These are phyloP conservation scores for Julus scanicus DNA, from an alignment of 2,888 invertebrate genomes.

Conservation along the genomic window DNA sequence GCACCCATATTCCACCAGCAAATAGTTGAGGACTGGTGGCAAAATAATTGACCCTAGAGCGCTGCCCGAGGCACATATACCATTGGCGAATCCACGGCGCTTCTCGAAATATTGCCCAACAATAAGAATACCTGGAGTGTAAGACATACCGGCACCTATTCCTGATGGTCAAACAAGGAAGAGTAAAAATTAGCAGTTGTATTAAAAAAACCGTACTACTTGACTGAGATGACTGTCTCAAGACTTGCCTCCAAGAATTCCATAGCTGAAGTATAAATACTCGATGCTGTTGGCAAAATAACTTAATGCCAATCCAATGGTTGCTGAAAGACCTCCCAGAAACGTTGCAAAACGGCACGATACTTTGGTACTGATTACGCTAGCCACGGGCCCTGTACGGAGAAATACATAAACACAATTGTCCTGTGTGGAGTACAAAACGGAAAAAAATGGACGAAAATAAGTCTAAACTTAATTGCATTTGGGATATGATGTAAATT, in stretches of 20 bases:
- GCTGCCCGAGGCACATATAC: conserved; percentile 88
- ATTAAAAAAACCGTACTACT: not conserved
- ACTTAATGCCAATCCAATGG: conserved; percentile 85
- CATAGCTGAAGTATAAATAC: conserved; percentile 81
- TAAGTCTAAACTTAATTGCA: not conserved
- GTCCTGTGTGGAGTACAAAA: conserved; percentile 50
- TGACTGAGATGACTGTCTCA: not conserved
- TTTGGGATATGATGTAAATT: too few species aligned
- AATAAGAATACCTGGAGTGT: conserved; percentile 90
- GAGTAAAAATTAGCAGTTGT: not conserved
- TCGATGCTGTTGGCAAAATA: conserved; percentile 82
- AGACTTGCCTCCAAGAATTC: conserved; percentile 61
- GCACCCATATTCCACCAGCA: conserved; percentile 80
- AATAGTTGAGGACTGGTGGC: conserved; percentile 78
- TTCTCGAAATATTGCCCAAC: conserved; percentile 87
- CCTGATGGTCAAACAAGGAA: conserved; percentile 68
- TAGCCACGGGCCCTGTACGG: conserved; percentile 82
- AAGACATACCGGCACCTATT: conserved; percentile 84
- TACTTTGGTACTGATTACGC: conserved; percentile 84
- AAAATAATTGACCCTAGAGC: conserved; percentile 87
- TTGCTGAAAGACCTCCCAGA: conserved; percentile 83
- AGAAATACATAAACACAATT: conserved; percentile 58
- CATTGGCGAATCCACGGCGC: conserved; percentile 83
- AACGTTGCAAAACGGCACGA: conserved; percentile 86
- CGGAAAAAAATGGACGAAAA: conserved; percentile 37